A percentile compares a stretch with the other conserved stretches of the same genome.
phyloP scores from a whole-genome alignment of 1,140 invertebrate genomes.

The Ceratosolen solmsi region DNA sequence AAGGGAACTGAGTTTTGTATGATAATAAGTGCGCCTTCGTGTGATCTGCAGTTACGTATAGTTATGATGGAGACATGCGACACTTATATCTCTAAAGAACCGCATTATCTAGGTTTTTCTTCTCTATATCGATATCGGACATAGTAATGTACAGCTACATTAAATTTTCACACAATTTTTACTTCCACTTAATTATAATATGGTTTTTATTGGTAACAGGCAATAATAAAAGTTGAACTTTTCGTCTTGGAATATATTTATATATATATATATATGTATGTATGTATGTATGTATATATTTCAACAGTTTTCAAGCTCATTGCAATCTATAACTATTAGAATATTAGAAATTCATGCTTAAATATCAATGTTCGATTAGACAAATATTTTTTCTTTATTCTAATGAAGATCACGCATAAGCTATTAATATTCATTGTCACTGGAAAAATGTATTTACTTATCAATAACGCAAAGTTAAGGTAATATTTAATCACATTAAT shows the following conservation, averaged over 20 bases:
- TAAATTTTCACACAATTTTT: background rate
- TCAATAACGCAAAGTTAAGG: constrained; percentile 1
- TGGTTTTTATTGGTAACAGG: too few species aligned
- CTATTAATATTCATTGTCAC: background rate
- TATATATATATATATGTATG: background rate
- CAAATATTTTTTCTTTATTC: background rate
- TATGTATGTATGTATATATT: background rate
- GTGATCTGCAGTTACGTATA: constrained; percentile 61
- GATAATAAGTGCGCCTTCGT: constrained; percentile 65
- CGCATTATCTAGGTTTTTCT: background rate
- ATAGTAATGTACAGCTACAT: background rate
- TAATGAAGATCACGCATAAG: background rate
- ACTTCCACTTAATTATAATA: background rate
- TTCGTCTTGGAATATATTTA: background rate
- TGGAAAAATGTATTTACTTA: background rate
- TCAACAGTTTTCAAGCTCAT: background rate
- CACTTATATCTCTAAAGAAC: background rate
- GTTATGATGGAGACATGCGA: constrained; percentile 52
- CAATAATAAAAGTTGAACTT: too few species aligned
- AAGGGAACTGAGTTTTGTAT: constrained; percentile 55
- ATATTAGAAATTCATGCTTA: too few species aligned
- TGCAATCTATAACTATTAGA: too few species aligned
- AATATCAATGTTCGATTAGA: too few species aligned
- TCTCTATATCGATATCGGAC: background rate
- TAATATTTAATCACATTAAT: constrained; percentile 19